phyloP scores from a whole-genome alignment of 2,888 invertebrate genomes.

The Leptinotarsa juncta region DNA sequence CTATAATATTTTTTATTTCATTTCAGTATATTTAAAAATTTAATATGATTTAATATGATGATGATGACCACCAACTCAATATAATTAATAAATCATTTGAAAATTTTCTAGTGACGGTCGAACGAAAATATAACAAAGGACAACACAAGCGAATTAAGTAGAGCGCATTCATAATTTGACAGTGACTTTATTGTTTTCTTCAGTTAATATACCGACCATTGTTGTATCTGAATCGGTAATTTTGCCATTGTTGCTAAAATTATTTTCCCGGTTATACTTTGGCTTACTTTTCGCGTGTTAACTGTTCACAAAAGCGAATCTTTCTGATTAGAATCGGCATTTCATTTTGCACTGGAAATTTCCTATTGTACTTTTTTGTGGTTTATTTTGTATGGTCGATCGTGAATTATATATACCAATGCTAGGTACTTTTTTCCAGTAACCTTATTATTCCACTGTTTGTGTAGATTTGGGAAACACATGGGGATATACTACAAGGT shows the following conservation, averaged over 20 bases:
- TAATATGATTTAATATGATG: too few species aligned
- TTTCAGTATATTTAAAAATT: too few species aligned
- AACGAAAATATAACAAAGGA: slow-evolving; percentile 1
- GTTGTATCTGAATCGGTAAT: slow-evolving; percentile 16
- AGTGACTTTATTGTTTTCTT: slow-evolving; percentile 12
- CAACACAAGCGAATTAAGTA: slow-evolving; percentile 10
- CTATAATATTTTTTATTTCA: too few species aligned
- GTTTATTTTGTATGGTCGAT: slow-evolving; percentile 1
- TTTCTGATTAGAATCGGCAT: neutral
- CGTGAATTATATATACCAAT: neutral
- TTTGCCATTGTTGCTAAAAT: slow-evolving; percentile 21
- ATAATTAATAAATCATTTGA: too few species aligned
- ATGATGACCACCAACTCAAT: too few species aligned
- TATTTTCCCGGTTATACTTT: slow-evolving; percentile 16
- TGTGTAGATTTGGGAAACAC: too few species aligned
- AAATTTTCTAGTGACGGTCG: slow-evolving; percentile 15
- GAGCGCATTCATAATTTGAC: slow-evolving; percentile 9
- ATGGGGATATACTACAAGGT: too few species aligned
- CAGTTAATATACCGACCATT: slow-evolving; percentile 4
- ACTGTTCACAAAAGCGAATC: slow-evolving; percentile 19
- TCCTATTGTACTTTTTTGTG: neutral
- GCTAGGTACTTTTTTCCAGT: too few species aligned
- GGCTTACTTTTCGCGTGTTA: slow-evolving; percentile 15
- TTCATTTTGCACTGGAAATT: neutral
- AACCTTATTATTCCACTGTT: too few species aligned